Evolutionary conservation across 2,113 vertebrate species (phyloP), one percentile per base, ranked within the genome.

Genomic region (Periophthalmus modestus): DNA sequence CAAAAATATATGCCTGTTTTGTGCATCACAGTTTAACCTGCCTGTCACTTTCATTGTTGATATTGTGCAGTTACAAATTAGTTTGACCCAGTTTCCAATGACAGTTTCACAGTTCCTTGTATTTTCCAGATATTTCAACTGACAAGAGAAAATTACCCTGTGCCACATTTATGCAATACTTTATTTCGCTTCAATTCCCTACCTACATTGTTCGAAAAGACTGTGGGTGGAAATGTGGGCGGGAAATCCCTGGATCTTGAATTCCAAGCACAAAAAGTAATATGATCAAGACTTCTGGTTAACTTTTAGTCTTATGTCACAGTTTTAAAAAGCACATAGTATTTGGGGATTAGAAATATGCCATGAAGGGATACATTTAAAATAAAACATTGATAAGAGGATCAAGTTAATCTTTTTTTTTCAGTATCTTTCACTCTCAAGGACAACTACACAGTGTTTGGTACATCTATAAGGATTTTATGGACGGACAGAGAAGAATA

Each of bases 61-160:
- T 55, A 76, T 46, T 23, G 65, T 68, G 78, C 50, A 2, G 34
- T 58, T 78, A 72, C 58, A 87, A 87, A 90, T 76, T 68, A 82
- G 81, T 85, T 81, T 82, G 88, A 87, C 85, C 89, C 69, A 88
- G 68, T 91, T 91, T 82, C 79, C 66, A 67, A 77, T 82, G 75
- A 83, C 85, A 76, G 36, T 71, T 85, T 84, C 78, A 69, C 74
- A 71, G 78, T 69, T 77, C 71, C 72, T 79, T 70, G 65, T 79
- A 75, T 78, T 86, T 80, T 72, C 24, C 69, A 81, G 59, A 68
- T 74, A 19, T 67, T 67, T 67, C 19, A 24, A 72, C 71, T 36
- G 81, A 82, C 73, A 69, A 82, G 73, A 73, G 75, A 74, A 79
- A 84, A 81, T 81, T 78, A 76, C 79, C 70, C 71, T 61, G 47